Conservation (phyloP, 2,113 vertebrate species). For the Capra hircus region DNA sequence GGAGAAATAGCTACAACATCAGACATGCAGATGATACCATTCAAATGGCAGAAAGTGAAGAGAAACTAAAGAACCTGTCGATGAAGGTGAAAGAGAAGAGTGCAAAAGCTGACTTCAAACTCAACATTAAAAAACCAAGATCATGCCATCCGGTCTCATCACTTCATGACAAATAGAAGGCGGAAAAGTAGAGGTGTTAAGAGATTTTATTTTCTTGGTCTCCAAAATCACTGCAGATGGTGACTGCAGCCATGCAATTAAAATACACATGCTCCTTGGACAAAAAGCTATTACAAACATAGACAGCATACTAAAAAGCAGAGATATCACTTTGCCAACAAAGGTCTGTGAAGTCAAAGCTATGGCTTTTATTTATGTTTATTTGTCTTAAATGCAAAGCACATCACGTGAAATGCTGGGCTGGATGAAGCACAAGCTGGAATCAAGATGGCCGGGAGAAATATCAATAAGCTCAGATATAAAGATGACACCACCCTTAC, state of each 20-base stretch:
- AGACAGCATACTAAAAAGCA: neutral
- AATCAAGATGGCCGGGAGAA: neutral
- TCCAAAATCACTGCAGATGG: neutral
- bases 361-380: neutral
- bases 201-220: neutral
- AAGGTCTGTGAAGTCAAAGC: neutral
- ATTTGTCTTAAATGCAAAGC: neutral
- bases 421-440: neutral
- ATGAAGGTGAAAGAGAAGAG: neutral
- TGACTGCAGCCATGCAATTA: neutral
- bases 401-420: neutral
- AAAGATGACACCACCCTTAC: neutral
- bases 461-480: neutral
- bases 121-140: neutral
- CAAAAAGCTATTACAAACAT: neutral
- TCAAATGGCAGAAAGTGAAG: neutral
- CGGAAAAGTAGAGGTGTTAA: neutral
- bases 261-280: neutral
- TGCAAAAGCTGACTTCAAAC: neutral
- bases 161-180: neutral
- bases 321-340: neutral
- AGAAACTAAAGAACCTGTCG: neutral
- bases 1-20: neutral
- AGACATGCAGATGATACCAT: neutral
- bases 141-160: neutral